Percentiles rank a stretch among this genome's conserved stretches.
phyloP scores from a whole-genome alignment of 2,113 vertebrate genomes.

The Crypturellus undulatus region DNA sequence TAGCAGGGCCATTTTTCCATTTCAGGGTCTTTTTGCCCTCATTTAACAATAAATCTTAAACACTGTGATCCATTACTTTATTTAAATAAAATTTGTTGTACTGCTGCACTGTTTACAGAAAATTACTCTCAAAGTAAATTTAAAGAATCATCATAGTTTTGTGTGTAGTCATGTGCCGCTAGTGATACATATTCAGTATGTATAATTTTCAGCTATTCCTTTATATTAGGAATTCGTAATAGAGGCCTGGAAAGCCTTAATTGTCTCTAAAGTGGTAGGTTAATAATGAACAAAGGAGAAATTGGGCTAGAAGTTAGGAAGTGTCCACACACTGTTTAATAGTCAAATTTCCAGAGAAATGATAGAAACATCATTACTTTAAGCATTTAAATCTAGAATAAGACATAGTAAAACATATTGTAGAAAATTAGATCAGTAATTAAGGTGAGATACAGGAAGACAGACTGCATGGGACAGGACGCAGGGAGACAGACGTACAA shows the following conservation, averaged over 20 bases:
- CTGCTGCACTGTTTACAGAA: neutral
- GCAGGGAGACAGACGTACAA: neutral
- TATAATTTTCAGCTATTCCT: neutral
- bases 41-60: neutral
- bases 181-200: rapidly evolving
- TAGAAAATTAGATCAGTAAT: neutral
- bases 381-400: neutral
- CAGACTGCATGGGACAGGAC: neutral
- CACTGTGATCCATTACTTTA: neutral
- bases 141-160: neutral
- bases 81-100: neutral
- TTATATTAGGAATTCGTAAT: neutral
- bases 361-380: neutral
- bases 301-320: neutral
- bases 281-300: neutral
- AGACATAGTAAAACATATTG: neutral
- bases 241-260: rapidly evolving
- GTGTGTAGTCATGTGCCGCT: neutral
- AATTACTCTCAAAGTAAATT: neutral
- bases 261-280: neutral
- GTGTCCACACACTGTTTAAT: neutral
- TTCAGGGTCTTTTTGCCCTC: neutral
- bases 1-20: neutral
- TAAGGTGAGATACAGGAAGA: neutral
- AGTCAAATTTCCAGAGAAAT: neutral